phyloP scores from a whole-genome alignment of 2,113 vertebrate species.

The Rattus rattus region DNA sequence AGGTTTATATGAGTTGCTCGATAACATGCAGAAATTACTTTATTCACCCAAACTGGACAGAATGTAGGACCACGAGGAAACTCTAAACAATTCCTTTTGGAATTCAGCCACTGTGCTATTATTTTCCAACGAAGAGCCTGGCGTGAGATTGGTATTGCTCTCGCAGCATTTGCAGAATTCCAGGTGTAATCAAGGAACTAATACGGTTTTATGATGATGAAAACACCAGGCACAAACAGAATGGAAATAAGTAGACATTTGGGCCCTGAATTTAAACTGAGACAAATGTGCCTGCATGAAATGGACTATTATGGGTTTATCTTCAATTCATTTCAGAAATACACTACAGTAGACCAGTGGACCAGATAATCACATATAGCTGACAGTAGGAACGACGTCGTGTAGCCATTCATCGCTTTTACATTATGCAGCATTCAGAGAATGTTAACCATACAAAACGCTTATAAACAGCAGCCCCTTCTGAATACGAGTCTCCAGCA shows the following conservation, averaged over 20 bases:
- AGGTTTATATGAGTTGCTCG: neutral
- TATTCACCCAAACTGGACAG: neutral
- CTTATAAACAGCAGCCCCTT: slow-evolving; percentile 69
- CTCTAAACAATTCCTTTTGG: neutral
- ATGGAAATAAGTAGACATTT: slow-evolving; percentile 73
- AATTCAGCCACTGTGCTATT: slow-evolving; percentile 18
- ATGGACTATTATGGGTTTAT: slow-evolving; percentile 79
- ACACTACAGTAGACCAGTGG: slow-evolving; percentile 70
- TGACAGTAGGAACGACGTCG: slow-evolving; percentile 53
- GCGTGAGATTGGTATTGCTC: slow-evolving; percentile 7
- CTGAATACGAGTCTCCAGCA: slow-evolving; percentile 50
- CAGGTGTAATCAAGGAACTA: slow-evolving; percentile 66
- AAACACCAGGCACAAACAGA: slow-evolving; percentile 67
- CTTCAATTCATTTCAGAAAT: slow-evolving; percentile 78
- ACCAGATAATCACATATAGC: slow-evolving; percentile 63
- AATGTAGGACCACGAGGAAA: neutral
- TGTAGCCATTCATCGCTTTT: slow-evolving; percentile 65
- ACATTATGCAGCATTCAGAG: slow-evolving; percentile 69
- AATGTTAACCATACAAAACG: slow-evolving; percentile 73
- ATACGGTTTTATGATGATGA: slow-evolving; percentile 69
- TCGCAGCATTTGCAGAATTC: slow-evolving; percentile 50
- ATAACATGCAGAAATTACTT: neutral
- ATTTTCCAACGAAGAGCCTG: slow-evolving; percentile 12
- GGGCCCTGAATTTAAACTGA: slow-evolving; percentile 72
- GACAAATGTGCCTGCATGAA: slow-evolving; percentile 70